phyloP scores from a whole-genome alignment of 2,797 vertebrate genomes.

The Urosaurus nigricauda region DNA sequence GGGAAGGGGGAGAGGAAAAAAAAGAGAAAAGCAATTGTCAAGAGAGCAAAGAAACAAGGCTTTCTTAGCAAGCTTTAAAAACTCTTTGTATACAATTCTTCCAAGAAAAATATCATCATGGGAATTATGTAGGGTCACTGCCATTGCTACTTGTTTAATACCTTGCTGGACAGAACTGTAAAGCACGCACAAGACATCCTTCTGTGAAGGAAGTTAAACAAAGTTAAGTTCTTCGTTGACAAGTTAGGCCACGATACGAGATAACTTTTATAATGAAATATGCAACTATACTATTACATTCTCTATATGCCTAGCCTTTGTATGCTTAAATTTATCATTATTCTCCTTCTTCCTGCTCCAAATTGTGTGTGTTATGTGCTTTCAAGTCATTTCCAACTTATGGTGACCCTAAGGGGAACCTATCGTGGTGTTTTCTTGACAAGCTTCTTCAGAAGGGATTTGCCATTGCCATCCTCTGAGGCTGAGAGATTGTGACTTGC shows the following conservation, averaged over 20 bases:
- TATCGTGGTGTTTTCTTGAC: too few relatives aligned
- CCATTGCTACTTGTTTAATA: conserved; percentile 13
- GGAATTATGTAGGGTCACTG: neutral
- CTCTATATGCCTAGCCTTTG: neutral
- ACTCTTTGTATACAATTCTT: neutral
- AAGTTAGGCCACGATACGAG: neutral
- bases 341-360: neutral
- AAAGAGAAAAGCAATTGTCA: conserved; percentile 76
- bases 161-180: neutral
- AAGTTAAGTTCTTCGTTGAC: neutral
- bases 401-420: too few relatives aligned
- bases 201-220: conserved; percentile 5
- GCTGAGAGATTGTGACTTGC: too few relatives aligned
- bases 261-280: neutral
- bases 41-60: conserved; percentile 74
- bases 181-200: neutral
- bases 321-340: neutral
- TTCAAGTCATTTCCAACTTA: too few relatives aligned
- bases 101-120: neutral
- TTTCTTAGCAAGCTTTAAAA: conserved; percentile 56
- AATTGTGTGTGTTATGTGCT: neutral
- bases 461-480: too few relatives aligned
- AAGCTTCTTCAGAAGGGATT: too few relatives aligned
- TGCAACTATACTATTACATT: neutral
- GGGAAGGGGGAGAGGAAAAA: conserved; percentile 42